Base-by-base conservation (phyloP, 2,888 invertebrate genomes). In the Notodonta ziczac region DNA sequence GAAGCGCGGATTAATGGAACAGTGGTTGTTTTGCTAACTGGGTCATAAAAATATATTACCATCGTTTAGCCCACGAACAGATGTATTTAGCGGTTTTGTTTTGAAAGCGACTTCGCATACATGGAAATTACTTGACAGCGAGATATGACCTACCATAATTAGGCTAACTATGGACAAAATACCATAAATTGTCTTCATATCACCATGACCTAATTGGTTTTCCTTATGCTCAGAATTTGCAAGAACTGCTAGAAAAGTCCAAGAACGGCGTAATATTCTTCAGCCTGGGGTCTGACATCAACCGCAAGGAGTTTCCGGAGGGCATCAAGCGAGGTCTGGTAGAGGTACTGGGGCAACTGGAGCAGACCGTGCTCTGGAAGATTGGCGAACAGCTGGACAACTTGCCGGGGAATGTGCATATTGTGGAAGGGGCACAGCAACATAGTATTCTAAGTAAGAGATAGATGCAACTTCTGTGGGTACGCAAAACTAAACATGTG, bases 291-390 rank as follows among this genome's bases (percentile, higher is more conserved):
- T 83, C 89, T 0, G 81, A 84, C 3, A 61, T 91, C 2, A 77
- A 79, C 40, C 83, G 84, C 58, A 80, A 76, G 9, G 77, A 81
- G 0, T 66, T 93, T 53, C 82, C 90, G 0, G 70, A 76, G n/a
- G 71, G 77, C 48, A 68, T 82, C 58, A 82, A 82, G 61, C 72
- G 73, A 32, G 77, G 78, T 5, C 71, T 94, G 2, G 61, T 93
- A 13, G 70, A 83, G n/a, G 78, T 86, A 2, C 89, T 94, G 59
- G 80, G 85, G 0, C 78, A 80, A 50, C 67, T 94, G 59, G 86
- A 91, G 48, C 91, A 92, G 70, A 85, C 83, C 0, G 88, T 94
- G 1, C 61, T 94, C 16, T 94, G 92, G 93, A 90, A 88, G 69
- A 69, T 77, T 44, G 78, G 77, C 2, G 78, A 77, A 7, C 60